Conservation (phyloP, 2,888 invertebrate species). For the Callimorpha dominula region DNA sequence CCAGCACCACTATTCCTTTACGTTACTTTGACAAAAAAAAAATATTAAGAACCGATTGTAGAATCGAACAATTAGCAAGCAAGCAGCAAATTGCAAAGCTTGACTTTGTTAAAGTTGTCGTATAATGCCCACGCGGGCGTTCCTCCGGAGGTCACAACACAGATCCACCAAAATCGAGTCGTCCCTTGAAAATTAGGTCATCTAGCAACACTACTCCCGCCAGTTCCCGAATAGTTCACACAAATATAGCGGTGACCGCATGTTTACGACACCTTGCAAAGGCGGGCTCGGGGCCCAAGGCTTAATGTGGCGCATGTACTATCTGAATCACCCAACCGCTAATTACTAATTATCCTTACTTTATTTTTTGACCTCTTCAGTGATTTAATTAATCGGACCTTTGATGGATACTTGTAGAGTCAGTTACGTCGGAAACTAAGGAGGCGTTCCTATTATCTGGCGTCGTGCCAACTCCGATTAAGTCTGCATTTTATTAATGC, state of each 20-base stretch:
- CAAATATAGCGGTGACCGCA: conserved; percentile 55
- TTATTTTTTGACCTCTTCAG: conserved; percentile 42
- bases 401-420: conserved; percentile 23
- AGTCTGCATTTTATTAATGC: conserved; percentile 13
- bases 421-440: conserved; percentile 19
- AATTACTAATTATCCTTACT: conserved; percentile 48
- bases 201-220: conserved; percentile 22
- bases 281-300: conserved; percentile 40
- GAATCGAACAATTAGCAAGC: neutral
- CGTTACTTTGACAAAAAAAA: neutral
- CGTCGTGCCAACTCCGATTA: conserved; percentile 10
- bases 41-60: neutral
- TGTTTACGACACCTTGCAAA: conserved; percentile 24
- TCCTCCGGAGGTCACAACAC: conserved; percentile 3
- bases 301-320: conserved; percentile 22
- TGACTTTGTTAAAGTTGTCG: neutral
- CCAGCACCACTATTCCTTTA: neutral
- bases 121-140: conserved; percentile 12
- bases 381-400: conserved; percentile 45
- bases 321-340: conserved; percentile 37
- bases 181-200: conserved; percentile 19
- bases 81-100: neutral
- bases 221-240: conserved; percentile 21
- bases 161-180: conserved; percentile 16
- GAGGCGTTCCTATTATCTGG: conserved; percentile 12